Evolutionary conservation across 2,797 vertebrate genomes (phyloP).

Genomic region (Moxostoma hubbsi): DNA sequence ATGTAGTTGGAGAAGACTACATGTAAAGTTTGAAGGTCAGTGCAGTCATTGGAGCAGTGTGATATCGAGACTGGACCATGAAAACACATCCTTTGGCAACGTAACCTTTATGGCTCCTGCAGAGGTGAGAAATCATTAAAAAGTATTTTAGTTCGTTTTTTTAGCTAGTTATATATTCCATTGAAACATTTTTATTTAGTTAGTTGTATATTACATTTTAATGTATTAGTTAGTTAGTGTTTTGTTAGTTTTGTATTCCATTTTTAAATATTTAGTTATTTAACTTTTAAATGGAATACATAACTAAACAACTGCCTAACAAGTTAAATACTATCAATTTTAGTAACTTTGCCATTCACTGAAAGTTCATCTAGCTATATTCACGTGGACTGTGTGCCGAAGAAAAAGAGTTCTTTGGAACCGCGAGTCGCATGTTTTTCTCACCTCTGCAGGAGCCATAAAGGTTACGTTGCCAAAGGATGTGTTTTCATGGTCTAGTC

Average conservation of each 20-base stretch:
- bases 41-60: slow-evolving; percentile 26
- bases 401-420: slow-evolving; percentile 67
- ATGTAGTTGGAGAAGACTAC: slow-evolving; percentile 24
- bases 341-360: neutral
- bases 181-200: too few relatives aligned
- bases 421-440: slow-evolving; percentile 70
- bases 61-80: slow-evolving; percentile 56
- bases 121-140: slow-evolving; percentile 73
- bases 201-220: too few relatives aligned
- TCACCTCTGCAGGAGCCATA: slow-evolving; percentile 64
- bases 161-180: too few relatives aligned
- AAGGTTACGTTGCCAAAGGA: slow-evolving; percentile 63
- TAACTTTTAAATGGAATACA: too few relatives aligned
- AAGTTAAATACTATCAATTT: too few relatives aligned
- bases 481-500: slow-evolving; percentile 55
- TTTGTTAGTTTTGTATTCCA: too few relatives aligned
- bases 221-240: too few relatives aligned
- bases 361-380: slow-evolving; percentile 15
- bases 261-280: too few relatives aligned
- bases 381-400: slow-evolving; percentile 55
- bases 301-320: too few relatives aligned
- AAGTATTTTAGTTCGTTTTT: too few relatives aligned
- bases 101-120: slow-evolving; percentile 59
- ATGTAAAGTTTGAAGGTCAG: slow-evolving; percentile 55
- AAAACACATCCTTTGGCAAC: slow-evolving; percentile 58